Percentiles rank a stretch among this genome's conserved stretches.
phyloP scores from a whole-genome alignment of 2,888 invertebrate species.

The Anoplius nigerrimus region DNA sequence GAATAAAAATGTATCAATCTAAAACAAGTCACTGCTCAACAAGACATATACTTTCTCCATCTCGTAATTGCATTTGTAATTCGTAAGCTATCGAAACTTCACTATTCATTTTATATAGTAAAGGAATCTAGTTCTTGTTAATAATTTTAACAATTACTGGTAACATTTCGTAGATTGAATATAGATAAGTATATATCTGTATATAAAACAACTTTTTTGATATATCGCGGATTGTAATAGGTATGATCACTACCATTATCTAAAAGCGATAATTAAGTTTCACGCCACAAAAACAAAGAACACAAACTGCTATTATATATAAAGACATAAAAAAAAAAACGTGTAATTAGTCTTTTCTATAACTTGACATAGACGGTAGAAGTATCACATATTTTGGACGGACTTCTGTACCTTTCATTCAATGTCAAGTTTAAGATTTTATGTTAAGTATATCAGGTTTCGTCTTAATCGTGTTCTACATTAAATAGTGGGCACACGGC shows the following conservation, averaged over 20 bases:
- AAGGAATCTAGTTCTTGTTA: background rate
- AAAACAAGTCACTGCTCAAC: slow-evolving; percentile 15
- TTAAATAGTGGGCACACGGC: slow-evolving; percentile 56
- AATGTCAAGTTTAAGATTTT: slow-evolving; percentile 34
- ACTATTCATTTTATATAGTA: no score
- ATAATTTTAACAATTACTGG: slow-evolving; percentile 31
- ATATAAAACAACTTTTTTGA: no score
- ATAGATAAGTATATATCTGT: slow-evolving; percentile 3
- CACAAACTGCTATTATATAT: background rate
- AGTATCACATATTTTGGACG: slow-evolving; percentile 55
- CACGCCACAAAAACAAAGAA: no score
- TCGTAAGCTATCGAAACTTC: no score
- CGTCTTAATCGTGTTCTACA: slow-evolving; percentile 16
- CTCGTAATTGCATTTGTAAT: no score
- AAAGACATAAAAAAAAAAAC: no score
- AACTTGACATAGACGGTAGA: slow-evolving; percentile 38
- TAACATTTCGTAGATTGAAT: slow-evolving; percentile 12
- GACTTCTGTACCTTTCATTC: slow-evolving; percentile 44
- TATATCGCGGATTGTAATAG: no score
- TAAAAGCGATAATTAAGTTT: no score
- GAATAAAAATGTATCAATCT: slow-evolving; percentile 42
- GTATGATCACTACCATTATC: no score
- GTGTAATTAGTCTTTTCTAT: slow-evolving; percentile 14
- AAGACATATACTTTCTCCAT: no score
- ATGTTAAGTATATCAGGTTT: slow-evolving; percentile 11